Evolutionary conservation across 2,888 invertebrate species (phyloP).

Genomic region (Sussaba pulchella): DNA sequence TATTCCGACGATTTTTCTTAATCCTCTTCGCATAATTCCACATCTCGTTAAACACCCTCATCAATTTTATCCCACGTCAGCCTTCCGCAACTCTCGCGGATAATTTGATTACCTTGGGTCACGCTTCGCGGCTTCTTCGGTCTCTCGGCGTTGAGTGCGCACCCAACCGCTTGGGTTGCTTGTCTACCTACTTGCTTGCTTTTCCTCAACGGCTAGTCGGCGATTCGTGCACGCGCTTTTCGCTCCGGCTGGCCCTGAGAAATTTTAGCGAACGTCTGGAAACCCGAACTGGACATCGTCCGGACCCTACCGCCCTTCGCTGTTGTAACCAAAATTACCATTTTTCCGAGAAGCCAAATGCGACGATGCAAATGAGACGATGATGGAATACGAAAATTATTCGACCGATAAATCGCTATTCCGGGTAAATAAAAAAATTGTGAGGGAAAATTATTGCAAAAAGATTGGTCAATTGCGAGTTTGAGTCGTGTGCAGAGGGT

Average conservation of each 20-base stretch:
- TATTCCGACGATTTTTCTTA: conserved; percentile 66
- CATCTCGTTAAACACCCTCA: conserved; percentile 76
- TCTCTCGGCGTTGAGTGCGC: conserved; percentile 36
- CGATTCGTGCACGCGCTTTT: conserved; percentile 55
- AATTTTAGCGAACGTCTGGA: conserved; percentile 36
- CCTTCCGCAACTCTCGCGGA: conserved; percentile 67
- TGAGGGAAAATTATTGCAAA: too few species aligned
- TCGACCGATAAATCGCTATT: conserved; percentile 25
- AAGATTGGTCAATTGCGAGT: too few species aligned
- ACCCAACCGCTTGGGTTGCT: conserved; percentile 31
- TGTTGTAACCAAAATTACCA: conserved; percentile 21
- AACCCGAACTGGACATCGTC: too few species aligned
- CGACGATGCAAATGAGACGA: neutral
- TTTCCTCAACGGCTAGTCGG: conserved; percentile 58
- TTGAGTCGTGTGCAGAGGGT: too few species aligned
- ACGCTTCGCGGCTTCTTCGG: conserved; percentile 67
- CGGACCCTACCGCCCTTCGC: neutral
- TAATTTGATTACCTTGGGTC: conserved; percentile 71
- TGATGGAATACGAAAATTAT: conserved; percentile 35
- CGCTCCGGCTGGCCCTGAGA: conserved; percentile 43
- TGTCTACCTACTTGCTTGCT: conserved; percentile 55
- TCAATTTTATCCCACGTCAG: conserved; percentile 73
- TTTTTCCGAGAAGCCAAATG: conserved; percentile 25
- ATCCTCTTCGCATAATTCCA: conserved; percentile 71
- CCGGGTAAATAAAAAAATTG: neutral